Evolutionary conservation across 2,888 invertebrate genomes (phyloP).

Genomic region (Acleris cristana): DNA sequence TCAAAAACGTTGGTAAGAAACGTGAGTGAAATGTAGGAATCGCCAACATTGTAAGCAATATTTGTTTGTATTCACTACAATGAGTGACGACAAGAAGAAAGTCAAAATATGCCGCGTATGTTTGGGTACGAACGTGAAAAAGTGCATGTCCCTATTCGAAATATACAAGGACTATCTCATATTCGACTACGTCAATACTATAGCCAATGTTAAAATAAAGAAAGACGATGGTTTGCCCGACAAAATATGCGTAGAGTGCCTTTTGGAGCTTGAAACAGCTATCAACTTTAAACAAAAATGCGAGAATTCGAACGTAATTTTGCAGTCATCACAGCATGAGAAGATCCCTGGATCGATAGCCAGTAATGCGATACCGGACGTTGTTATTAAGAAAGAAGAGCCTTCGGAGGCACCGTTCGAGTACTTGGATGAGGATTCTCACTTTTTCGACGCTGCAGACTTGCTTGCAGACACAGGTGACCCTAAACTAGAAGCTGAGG

Average conservation of each 20-base stretch:
- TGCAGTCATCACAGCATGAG: constrained; percentile 44
- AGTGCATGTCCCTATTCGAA: constrained; percentile 61
- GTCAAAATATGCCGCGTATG: constrained; percentile 63
- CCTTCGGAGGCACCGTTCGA: constrained; percentile 35
- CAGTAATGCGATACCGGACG: constrained; percentile 31
- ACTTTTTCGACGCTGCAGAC: constrained; percentile 38
- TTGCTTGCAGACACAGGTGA: constrained; percentile 5
- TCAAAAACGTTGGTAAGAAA: no score
- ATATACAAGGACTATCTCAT: constrained; percentile 57
- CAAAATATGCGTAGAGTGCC: constrained; percentile 64
- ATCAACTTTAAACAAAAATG: constrained; percentile 67
- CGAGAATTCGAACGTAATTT: constrained; percentile 56
- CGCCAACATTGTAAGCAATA: no score
- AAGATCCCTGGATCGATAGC: constrained; percentile 14
- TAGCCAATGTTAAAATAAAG: constrained; percentile 62
- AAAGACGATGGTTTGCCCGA: constrained; percentile 64
- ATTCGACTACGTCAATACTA: constrained; percentile 59
- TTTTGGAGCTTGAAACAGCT: constrained; percentile 62
- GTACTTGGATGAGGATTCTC: constrained; percentile 37
- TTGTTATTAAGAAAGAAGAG: constrained; percentile 50
- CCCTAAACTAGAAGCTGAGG: constrained; percentile 24
- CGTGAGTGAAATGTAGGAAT: no score
- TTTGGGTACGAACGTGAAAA: constrained; percentile 50
- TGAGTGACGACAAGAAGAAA: constrained; percentile 49
- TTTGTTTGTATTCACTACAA: constrained; percentile 31